A percentile compares a stretch with the other conserved stretches of the same genome.
Conservation (phyloP, 2,797 vertebrate genomes). For the Notamacropus eugenii region DNA sequence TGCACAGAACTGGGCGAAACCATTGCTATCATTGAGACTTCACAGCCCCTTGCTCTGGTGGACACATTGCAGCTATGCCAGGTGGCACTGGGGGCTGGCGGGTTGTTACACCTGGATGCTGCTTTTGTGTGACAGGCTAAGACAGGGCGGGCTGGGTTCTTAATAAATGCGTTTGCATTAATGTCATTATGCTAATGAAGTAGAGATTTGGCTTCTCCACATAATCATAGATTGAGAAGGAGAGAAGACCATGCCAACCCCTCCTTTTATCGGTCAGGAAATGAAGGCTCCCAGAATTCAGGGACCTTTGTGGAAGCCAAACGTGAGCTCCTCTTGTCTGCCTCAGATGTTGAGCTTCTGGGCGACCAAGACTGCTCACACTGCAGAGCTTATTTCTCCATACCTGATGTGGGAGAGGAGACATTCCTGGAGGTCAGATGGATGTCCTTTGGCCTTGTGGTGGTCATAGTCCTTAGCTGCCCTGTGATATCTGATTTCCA, state of each 20-base stretch:
- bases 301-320: not conserved
- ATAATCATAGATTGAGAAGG: not conserved
- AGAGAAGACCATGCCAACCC: not conserved
- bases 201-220: not conserved
- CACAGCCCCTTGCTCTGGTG: conserved; percentile 89
- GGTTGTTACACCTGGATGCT: conserved; percentile 72
- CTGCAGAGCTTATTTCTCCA: no score
- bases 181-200: not conserved
- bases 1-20: conserved; percentile 95
- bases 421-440: not conserved
- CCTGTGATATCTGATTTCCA: not conserved
- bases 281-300: conserved; percentile 15
- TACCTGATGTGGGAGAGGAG: not conserved
- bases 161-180: conserved; percentile 11
- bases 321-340: not conserved
- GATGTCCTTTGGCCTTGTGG: not conserved
- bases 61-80: conserved; percentile 94
- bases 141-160: not conserved
- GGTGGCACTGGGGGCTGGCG: conserved; percentile 87
- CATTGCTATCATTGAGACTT: conserved; percentile 94
- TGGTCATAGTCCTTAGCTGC: not conserved
- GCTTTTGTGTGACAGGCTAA: conserved; percentile 66
- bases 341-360: not conserved
- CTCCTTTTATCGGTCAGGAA: conserved; percentile 32
- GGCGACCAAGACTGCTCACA: not conserved